Percentiles rank a stretch among this genome's conserved stretches.
Evolutionary conservation across 2,888 invertebrate species (phyloP).

Genomic region (Omphaloscelis lunosa): DNA sequence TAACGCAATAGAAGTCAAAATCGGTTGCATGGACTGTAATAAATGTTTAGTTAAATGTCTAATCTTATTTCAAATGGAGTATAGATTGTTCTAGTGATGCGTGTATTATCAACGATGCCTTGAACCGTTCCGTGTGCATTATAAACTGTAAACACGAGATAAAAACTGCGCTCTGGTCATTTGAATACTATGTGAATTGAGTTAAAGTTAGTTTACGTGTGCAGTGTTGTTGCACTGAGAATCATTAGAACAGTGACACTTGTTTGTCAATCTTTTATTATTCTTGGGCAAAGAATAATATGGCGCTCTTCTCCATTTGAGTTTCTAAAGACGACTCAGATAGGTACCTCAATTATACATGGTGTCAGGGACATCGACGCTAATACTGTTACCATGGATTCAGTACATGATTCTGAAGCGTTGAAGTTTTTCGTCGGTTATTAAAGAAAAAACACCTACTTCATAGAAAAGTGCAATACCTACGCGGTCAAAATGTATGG

Average conservation of each 20-base stretch:
- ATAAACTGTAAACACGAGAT: constrained; percentile 58
- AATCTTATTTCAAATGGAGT: too few relatives aligned
- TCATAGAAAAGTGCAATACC: too few relatives aligned
- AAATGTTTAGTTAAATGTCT: too few relatives aligned
- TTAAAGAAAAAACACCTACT: too few relatives aligned
- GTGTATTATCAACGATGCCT: constrained; percentile 57
- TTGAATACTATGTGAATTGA: constrained; percentile 22
- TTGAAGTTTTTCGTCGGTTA: too few relatives aligned
- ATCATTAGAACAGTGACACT: neutral
- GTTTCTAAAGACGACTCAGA: neutral
- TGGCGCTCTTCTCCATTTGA: neutral
- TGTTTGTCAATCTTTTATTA: constrained; percentile 12
- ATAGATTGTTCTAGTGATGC: constrained; percentile 35
- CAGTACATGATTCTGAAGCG: too few relatives aligned
- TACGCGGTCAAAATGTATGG: too few relatives aligned
- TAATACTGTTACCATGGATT: too few relatives aligned
- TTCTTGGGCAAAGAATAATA: neutral
- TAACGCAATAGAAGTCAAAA: too few relatives aligned
- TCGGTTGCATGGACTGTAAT: too few relatives aligned
- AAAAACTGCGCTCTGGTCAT: constrained; percentile 34
- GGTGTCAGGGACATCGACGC: too few relatives aligned
- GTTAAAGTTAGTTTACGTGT: constrained; percentile 21
- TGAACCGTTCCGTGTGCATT: constrained; percentile 56
- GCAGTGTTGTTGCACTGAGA: constrained; percentile 18
- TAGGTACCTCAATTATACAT: neutral